These are phyloP conservation scores for Myxocyprinus asiaticus DNA, from an alignment of 2,113 vertebrate genomes.

Conservation along the genomic window DNA sequence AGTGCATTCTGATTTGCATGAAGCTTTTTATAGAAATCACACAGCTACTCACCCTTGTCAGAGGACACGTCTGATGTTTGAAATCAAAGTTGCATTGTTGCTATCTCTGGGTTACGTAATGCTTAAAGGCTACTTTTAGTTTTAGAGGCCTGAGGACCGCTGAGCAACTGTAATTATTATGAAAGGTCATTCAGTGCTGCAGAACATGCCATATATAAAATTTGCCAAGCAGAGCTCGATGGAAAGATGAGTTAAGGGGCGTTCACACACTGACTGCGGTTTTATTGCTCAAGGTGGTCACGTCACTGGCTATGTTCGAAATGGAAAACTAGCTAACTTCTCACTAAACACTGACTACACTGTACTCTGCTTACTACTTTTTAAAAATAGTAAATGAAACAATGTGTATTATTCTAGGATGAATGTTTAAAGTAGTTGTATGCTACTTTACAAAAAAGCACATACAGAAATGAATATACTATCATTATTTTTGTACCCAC, in stretches of 20 bases:
- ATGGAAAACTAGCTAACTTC: neutral
- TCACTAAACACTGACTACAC: neutral
- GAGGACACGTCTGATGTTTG: constrained; percentile 67
- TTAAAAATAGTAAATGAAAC: too few relatives aligned
- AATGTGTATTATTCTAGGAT: too few relatives aligned
- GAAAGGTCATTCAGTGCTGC: constrained; percentile 72
- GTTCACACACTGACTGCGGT: neutral
- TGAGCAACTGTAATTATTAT: constrained; percentile 66
- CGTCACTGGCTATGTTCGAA: neutral
- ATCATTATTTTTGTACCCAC: too few relatives aligned
- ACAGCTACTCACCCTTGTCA: constrained; percentile 46
- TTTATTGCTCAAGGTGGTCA: neutral
- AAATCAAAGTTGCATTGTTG: constrained; percentile 59
- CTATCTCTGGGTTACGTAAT: constrained; percentile 70
- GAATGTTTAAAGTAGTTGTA: too few relatives aligned
- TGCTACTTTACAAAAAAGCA: too few relatives aligned
- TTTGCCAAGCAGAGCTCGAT: constrained; percentile 57
- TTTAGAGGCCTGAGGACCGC: constrained; percentile 63
- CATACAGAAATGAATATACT: too few relatives aligned
- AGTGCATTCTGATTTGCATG: constrained; percentile 41
- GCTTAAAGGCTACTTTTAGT: constrained; percentile 64
- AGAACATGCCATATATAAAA: constrained; percentile 52
- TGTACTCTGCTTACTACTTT: neutral
- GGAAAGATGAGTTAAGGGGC: constrained; percentile 45
- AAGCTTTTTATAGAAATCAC: constrained; percentile 49